A percentile compares a stretch with the other conserved stretches of the same genome.
phyloP scores from a whole-genome alignment of 2,113 vertebrate genomes.

The Oryzias woworae region DNA sequence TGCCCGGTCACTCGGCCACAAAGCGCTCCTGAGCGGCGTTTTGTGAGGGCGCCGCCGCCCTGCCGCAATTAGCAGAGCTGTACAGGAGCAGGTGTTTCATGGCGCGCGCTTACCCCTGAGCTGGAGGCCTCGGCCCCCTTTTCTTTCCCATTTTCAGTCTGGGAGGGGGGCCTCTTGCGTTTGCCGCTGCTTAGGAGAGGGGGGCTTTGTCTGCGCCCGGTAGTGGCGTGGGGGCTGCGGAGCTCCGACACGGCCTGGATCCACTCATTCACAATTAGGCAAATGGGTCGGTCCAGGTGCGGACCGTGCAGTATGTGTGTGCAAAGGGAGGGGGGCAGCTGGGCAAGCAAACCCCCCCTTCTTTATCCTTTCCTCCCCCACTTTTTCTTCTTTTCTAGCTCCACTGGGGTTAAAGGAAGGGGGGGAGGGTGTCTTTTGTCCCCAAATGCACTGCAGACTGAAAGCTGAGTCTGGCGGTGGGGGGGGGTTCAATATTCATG shows the following conservation, averaged over 20 bases:
- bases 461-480: conserved; percentile 50
- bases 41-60: conserved; percentile 60
- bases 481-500: conserved; percentile 20
- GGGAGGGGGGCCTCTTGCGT: conserved; percentile 46
- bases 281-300: conserved; percentile 79
- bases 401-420: conserved; percentile 8
- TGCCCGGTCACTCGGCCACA: conserved; percentile 53
- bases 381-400: conserved; percentile 22
- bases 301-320: conserved; percentile 46
- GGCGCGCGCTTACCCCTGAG: conserved; percentile 61
- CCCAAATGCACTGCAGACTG: conserved; percentile 43
- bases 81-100: conserved; percentile 76
- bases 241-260: conserved; percentile 64
- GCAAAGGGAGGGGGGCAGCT: conserved; percentile 54
- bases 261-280: conserved; percentile 74
- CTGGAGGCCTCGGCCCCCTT: conserved; percentile 50
- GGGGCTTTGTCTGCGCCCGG: conserved; percentile 68
- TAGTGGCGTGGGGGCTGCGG: conserved; percentile 53
- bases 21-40: conserved; percentile 12
- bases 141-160: conserved; percentile 55
- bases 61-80: conserved; percentile 66
- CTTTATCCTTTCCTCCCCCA: conserved; percentile 46
- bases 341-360: conserved; percentile 57
- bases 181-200: conserved; percentile 32
- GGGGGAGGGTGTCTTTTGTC: conserved; percentile 74